Percentiles rank a stretch among this genome's conserved stretches.
phyloP scores from a whole-genome alignment of 1,140 invertebrate species.

The Eriosoma lanigerum region DNA sequence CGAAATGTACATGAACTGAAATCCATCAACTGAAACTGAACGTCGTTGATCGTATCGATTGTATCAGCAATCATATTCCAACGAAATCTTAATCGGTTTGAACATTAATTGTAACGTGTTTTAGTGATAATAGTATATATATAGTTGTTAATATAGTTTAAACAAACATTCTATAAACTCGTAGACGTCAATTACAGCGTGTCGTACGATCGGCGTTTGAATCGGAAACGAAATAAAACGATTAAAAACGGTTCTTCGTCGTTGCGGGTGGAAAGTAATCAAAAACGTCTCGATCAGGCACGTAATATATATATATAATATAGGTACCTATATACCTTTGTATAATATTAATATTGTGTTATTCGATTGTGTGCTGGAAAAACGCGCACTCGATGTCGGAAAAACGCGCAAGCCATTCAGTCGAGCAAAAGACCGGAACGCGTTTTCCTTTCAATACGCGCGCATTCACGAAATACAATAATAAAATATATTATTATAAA shows the following conservation, averaged over 20 bases:
- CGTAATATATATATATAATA: too few relatives aligned
- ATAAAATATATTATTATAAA: neutral
- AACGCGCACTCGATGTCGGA: constrained; percentile 6
- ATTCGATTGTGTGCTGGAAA: neutral
- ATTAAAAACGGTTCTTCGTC: neutral
- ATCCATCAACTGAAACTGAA: too few relatives aligned
- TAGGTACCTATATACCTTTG: too few relatives aligned
- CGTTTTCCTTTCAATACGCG: neutral
- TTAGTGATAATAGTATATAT: neutral
- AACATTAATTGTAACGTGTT: too few relatives aligned
- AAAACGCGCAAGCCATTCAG: constrained; percentile 1
- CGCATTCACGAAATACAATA: neutral
- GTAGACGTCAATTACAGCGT: constrained; percentile 20
- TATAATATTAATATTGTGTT: constrained; percentile 5
- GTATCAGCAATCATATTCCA: too few relatives aligned
- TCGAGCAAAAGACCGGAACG: neutral
- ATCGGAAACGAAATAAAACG: neutral
- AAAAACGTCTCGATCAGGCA: constrained; percentile 11
- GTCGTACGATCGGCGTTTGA: neutral
- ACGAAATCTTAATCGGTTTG: too few relatives aligned
- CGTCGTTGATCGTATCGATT: too few relatives aligned
- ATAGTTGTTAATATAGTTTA: neutral
- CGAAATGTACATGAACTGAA: too few relatives aligned
- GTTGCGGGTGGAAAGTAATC: neutral
- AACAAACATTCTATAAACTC: neutral